Evolutionary conservation across 1,140 invertebrate species (phyloP).

Genomic region (Drosophila kanapiae): DNA sequence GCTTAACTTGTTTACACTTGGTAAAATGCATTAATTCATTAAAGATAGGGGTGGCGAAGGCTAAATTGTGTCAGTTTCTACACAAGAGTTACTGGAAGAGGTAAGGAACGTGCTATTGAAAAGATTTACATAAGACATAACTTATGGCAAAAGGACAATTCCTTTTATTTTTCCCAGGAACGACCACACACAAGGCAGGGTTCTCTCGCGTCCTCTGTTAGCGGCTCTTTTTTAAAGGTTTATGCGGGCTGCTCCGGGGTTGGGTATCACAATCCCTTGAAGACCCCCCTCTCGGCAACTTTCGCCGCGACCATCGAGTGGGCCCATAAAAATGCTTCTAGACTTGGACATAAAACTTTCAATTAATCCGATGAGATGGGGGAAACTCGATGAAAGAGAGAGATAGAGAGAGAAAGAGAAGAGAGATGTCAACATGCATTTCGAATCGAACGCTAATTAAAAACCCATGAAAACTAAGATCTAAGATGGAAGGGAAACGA

Average conservation of each 20-base stretch:
- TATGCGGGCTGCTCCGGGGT: conserved; percentile 41
- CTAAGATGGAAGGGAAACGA: background rate
- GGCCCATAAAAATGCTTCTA: conserved; percentile 63
- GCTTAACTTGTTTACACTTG: conserved; percentile 25
- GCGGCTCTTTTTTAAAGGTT: conserved; percentile 25
- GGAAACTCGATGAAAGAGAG: background rate
- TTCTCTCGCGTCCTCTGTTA: background rate
- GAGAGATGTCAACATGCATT: conserved; percentile 43
- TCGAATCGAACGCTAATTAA: conserved; percentile 62
- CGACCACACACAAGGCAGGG: conserved; percentile 24
- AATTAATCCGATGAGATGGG: conserved; percentile 47
- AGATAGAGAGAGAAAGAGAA: background rate
- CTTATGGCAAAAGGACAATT: conserved; percentile 27
- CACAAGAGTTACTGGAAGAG: background rate
- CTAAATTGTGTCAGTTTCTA: background rate
- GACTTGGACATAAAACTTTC: conserved; percentile 49
- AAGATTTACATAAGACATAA: conserved; percentile 26
- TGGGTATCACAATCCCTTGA: background rate
- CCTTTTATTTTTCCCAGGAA: conserved; percentile 1
- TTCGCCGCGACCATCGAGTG: conserved; percentile 56
- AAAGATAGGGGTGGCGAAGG: background rate
- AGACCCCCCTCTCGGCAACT: conserved; percentile 19
- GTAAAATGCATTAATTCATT: conserved; percentile 1
- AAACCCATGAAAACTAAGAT: conserved; percentile 57
- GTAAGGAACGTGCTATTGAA: background rate